phyloP scores from a whole-genome alignment of 2,888 invertebrate genomes.

The Heterodera filipjevi region DNA sequence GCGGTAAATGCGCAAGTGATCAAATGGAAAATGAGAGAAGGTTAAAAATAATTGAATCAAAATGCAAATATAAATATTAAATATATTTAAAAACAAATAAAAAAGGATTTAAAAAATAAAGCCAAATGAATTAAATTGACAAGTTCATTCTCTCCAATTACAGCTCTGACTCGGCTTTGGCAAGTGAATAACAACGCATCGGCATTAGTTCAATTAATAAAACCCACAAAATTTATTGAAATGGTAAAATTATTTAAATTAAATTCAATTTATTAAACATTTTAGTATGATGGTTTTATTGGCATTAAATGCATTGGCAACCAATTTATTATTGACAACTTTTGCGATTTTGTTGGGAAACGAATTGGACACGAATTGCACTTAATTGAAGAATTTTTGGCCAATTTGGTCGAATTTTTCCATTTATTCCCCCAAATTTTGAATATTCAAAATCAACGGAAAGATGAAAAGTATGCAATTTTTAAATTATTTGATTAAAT shows the following conservation, averaged over 20 bases:
- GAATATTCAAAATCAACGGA: not conserved
- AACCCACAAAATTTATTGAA: not conserved
- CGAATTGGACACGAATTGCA: not conserved
- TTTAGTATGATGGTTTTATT: not conserved
- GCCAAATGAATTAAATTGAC: not conserved
- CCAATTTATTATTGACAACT: not conserved
- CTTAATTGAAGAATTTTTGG: slow-evolving; percentile 1
- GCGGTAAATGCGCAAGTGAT: not conserved
- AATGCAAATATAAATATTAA: not conserved
- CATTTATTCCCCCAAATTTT: not conserved
- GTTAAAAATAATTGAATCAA: not conserved
- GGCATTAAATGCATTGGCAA: not conserved
- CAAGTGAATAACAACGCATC: not conserved
- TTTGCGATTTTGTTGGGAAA: not conserved
- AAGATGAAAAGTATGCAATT: not conserved
- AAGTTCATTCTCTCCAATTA: not conserved
- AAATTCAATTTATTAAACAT: not conserved
- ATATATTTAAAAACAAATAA: not conserved
- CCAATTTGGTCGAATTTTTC: not conserved
- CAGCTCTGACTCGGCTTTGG: not conserved
- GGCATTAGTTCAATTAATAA: not conserved
- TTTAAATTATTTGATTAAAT: not conserved
- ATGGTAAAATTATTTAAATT: slow-evolving; percentile 1
- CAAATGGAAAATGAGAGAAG: not conserved
- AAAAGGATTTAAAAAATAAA: not conserved